A percentile compares a stretch with the other conserved stretches of the same genome.
These are phyloP conservation scores for Lynx canadensis DNA, from an alignment of 2,113 vertebrate species.

Conservation along the genomic window DNA sequence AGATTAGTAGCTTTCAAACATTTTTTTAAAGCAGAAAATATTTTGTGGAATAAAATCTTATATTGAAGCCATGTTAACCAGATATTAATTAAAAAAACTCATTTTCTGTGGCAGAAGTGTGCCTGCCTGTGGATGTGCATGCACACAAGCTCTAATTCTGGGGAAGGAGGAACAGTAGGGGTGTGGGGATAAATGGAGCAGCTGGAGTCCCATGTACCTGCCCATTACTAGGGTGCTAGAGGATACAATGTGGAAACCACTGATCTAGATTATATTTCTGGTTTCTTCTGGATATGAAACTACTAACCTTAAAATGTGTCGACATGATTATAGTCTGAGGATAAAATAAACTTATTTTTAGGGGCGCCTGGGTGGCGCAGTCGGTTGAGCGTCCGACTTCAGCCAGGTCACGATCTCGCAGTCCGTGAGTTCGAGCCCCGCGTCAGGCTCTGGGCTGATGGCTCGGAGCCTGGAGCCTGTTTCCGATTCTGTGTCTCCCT, in stretches of 20 bases:
- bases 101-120: background rate
- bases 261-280: background rate
- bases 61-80: background rate
- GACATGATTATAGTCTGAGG: background rate
- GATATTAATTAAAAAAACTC: background rate
- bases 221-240: background rate
- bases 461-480: no score
- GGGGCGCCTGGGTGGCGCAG: no score
- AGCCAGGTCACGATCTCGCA: no score
- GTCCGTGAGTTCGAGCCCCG: no score
- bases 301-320: background rate
- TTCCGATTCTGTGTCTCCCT: no score
- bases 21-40: background rate
- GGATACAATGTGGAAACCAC: background rate
- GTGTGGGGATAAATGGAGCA: background rate
- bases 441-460: no score
- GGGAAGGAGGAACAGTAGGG: accelerated
- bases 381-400: no score
- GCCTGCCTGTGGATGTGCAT: background rate
- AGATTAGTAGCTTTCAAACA: background rate
- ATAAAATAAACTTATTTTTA: no score
- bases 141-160: background rate
- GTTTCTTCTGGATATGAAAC: background rate
- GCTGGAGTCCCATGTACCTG: background rate
- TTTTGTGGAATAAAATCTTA: background rate